Percentiles rank a stretch among this genome's conserved stretches.
phyloP scores from a whole-genome alignment of 2,113 vertebrate species.

The Lanius collurio region DNA sequence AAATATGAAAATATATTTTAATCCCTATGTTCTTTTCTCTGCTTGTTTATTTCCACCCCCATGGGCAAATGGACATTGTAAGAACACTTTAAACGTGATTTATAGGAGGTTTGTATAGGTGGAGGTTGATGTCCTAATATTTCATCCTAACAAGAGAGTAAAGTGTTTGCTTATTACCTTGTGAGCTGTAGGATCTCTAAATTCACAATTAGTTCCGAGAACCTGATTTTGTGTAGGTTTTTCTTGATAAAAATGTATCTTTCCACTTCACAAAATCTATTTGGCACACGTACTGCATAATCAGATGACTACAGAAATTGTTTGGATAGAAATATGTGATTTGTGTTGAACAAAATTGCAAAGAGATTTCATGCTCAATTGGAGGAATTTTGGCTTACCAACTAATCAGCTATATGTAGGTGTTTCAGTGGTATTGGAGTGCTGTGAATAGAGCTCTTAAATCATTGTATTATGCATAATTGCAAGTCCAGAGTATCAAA shows the following conservation, averaged over 20 bases:
- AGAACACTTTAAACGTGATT: background rate
- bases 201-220: background rate
- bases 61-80: background rate
- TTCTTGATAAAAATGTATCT: background rate
- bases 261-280: background rate
- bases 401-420: slow-evolving; percentile 38
- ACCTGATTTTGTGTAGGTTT: background rate
- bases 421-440: slow-evolving; percentile 1
- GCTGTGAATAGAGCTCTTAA: slow-evolving; percentile 24
- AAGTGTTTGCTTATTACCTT: background rate
- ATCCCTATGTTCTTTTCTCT: background rate
- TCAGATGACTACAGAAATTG: slow-evolving; percentile 31
- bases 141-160: background rate
- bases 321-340: slow-evolving; percentile 23
- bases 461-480: slow-evolving; percentile 8
- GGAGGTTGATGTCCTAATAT: background rate
- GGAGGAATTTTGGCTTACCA: slow-evolving; percentile 43
- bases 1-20: background rate
- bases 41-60: background rate
- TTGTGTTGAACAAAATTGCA: slow-evolving; percentile 61
- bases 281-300: background rate
- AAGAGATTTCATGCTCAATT: slow-evolving; percentile 67
- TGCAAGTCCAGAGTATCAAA: slow-evolving; percentile 32
- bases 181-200: background rate
- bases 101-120: background rate